A percentile compares a stretch with the other conserved stretches of the same genome.
Conservation (phyloP, 30 jellyfish, hydroid and myxozoan genomes). For the Nemopilema nomurai region DNA sequence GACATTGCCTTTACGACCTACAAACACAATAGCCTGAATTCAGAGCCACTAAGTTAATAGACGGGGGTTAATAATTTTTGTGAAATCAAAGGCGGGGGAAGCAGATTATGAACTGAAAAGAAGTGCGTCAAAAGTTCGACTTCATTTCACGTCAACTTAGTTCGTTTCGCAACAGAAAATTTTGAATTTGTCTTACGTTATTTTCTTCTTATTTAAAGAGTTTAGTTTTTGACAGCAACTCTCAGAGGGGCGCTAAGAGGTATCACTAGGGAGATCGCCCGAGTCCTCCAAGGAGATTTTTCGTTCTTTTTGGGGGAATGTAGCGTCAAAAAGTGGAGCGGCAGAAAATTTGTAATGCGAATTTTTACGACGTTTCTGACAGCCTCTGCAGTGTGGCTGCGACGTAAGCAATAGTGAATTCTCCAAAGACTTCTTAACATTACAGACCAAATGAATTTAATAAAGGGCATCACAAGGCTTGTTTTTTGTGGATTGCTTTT, state of each 20-base stretch:
- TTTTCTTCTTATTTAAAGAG: not conserved
- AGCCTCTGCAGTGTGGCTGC: not conserved
- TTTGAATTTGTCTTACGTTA: not conserved
- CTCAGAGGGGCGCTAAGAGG: slow-evolving; percentile 30
- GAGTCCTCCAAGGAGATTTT: slow-evolving; percentile 20
- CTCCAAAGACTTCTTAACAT: not conserved
- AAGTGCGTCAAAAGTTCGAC: no score
- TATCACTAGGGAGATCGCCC: slow-evolving; percentile 20
- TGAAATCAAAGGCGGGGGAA: no score
- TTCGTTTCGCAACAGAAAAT: no score
- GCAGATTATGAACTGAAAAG: no score
- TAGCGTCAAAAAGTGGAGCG: not conserved
- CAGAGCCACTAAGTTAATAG: no score
- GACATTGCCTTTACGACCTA: no score
- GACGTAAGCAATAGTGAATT: not conserved
- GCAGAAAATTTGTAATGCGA: not conserved
- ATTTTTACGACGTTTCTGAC: not conserved
- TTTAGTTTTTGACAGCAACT: not conserved
- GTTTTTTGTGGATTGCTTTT: not conserved
- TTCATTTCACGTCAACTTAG: no score
- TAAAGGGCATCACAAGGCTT: not conserved
- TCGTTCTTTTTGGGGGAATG: not conserved
- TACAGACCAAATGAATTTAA: not conserved
- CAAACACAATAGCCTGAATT: no score
- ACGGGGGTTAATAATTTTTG: no score